phyloP scores from a whole-genome alignment of 2,888 invertebrate genomes.

The Leistus spinibarbis region DNA sequence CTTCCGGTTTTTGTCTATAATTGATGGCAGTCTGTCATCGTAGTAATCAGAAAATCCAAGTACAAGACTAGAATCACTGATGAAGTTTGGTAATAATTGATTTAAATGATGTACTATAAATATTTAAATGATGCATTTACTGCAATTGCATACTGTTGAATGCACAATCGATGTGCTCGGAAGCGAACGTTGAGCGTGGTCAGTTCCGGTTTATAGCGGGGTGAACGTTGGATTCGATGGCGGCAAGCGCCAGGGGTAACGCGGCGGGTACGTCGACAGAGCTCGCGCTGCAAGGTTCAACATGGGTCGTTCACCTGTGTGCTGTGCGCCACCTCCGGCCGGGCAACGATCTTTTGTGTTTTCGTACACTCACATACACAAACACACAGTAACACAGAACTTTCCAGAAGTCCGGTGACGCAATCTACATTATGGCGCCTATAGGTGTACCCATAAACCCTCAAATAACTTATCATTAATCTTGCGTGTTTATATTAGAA shows the following conservation, averaged over 20 bases:
- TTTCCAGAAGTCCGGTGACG: background rate
- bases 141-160: too few species aligned
- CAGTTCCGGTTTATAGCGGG: background rate
- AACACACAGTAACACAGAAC: background rate
- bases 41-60: too few species aligned
- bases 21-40: too few species aligned
- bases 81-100: too few species aligned
- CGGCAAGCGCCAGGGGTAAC: background rate
- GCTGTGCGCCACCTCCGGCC: constrained; percentile 51
- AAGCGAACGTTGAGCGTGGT: background rate
- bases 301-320: constrained; percentile 51
- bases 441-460: background rate
- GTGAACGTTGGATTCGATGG: background rate
- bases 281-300: constrained; percentile 28
- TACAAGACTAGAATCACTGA: too few species aligned
- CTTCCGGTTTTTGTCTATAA: too few species aligned
- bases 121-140: too few species aligned
- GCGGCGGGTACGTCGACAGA: background rate
- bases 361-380: background rate
- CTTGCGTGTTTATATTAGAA: background rate
- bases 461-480: background rate
- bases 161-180: background rate
- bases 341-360: constrained; percentile 41
- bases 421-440: background rate
- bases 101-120: too few species aligned